Evolutionary conservation across 2,888 invertebrate species (phyloP), one percentile per base, ranked within the genome.

Genomic region (Periphyllus acericola): DNA sequence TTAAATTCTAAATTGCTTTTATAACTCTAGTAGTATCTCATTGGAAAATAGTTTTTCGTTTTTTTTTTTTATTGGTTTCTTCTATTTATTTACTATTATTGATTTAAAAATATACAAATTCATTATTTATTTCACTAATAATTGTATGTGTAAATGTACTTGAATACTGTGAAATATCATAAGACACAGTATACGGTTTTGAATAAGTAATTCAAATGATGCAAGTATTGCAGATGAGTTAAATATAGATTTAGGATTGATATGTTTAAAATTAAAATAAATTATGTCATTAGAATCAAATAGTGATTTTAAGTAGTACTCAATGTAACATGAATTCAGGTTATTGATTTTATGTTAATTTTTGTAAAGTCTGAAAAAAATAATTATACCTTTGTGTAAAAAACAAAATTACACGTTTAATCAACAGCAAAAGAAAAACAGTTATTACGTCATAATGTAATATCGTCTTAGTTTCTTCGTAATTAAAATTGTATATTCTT

Each of bases 1-100:
- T 55, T 83, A 34, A 83, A 72, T 74, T 74, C 19, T 36, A 36
- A 74, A 60, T 83, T 83, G 3, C 2, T 52, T 11, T 83, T 83
- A 83, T 29, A 29, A 71, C 8, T 21, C 34, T 21, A 55, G 25
- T 17, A 21, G 21, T 83, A 8, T 29, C 8, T 83, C 8, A 60
- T 11, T 74, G 9, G 55, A 55, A 74, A 8, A 34, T 25, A 55
- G 19, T 60, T 32, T 17, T 36, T 29, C 36, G 5, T n/a, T n/a
- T n/a, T n/a, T 71, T 29, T 36, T 11, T 71, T 68, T 4, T 81
- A 71, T 21, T 11, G 1, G 68, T 66, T 55, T 55, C 5, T 21
- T 55, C 21, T 55, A 4, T 55, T 55, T 21, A 60, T 60, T 60
- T 60, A 21, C 0, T 60, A 25, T 60, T 25, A 60, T 60, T 6